These are phyloP conservation scores for Drosophila nigromelanica DNA, from an alignment of 1,140 invertebrate genomes.

Conservation along the genomic window DNA sequence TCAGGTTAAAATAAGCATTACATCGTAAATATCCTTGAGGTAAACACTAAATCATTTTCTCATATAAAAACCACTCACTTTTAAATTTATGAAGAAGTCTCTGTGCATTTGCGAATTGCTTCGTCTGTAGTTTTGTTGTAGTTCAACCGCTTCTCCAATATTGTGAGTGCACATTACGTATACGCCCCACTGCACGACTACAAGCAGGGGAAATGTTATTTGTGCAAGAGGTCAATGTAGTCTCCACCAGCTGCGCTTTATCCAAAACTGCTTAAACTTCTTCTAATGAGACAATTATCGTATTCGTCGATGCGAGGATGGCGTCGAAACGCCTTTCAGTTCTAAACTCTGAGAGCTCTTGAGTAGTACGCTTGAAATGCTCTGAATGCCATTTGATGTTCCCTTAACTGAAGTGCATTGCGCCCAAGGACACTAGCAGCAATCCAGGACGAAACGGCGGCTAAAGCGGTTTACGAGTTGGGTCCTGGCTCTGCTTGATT, in stretches of 20 bases:
- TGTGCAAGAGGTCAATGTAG: slow-evolving; percentile 16
- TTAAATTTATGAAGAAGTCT: background rate
- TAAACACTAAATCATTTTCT: background rate
- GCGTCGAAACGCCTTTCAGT: slow-evolving; percentile 2
- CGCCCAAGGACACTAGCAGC: slow-evolving; percentile 52
- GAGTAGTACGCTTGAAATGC: slow-evolving; percentile 52
- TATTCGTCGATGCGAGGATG: slow-evolving; percentile 27
- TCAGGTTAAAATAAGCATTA: no score
- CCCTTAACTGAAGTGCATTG: slow-evolving; percentile 43
- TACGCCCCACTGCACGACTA: slow-evolving; percentile 42
- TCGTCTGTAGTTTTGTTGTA: slow-evolving; percentile 34
- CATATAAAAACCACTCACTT: no score
- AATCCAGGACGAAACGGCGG: slow-evolving; percentile 8
- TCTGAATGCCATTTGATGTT: slow-evolving; percentile 55
- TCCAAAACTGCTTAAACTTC: slow-evolving; percentile 51
- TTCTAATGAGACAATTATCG: slow-evolving; percentile 67
- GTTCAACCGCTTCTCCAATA: slow-evolving; percentile 33
- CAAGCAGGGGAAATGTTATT: background rate
- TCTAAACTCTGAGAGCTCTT: slow-evolving; percentile 25
- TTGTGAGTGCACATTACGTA: slow-evolving; percentile 62
- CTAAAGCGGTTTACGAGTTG: background rate
- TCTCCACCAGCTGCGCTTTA: slow-evolving; percentile 22
- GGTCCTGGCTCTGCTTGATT: background rate
- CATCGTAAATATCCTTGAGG: no score
- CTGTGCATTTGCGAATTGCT: background rate